Evolutionary conservation across 1,140 invertebrate genomes (phyloP).

Genomic region (Lycorma delicatula): DNA sequence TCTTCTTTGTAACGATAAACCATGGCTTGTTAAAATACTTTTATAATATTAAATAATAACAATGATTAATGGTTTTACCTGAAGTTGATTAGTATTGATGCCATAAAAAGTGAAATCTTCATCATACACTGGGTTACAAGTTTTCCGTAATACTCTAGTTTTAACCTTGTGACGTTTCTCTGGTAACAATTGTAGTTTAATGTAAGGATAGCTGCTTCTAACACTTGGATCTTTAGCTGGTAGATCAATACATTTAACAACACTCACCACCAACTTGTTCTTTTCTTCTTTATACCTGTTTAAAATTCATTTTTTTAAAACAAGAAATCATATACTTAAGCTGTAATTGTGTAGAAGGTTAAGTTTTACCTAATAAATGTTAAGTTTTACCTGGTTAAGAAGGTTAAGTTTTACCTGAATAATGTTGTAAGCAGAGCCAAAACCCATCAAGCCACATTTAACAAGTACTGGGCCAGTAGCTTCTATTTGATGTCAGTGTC

Average conservation of each 20-base stretch:
- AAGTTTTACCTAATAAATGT: too few relatives aligned
- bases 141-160: constrained; percentile 86
- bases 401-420: too few relatives aligned
- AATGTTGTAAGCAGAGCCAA: too few relatives aligned
- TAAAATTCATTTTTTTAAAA: too few relatives aligned
- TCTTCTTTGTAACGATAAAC: too few relatives aligned
- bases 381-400: too few relatives aligned
- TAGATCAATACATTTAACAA: constrained; percentile 75
- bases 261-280: constrained; percentile 81
- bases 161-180: constrained; percentile 95
- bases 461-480: too few relatives aligned
- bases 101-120: constrained; percentile 97
- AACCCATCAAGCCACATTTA: too few relatives aligned
- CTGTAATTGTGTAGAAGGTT: too few relatives aligned
- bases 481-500: too few relatives aligned
- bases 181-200: constrained; percentile 86
- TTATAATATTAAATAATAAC: neutral
- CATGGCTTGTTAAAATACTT: neutral
- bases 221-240: constrained; percentile 63
- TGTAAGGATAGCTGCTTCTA: constrained; percentile 79
- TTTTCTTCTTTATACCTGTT: constrained; percentile 75
- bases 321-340: too few relatives aligned
- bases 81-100: constrained; percentile 70
- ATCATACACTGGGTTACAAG: constrained; percentile 86
- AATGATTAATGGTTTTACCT: constrained; percentile 37